phyloP scores from a whole-genome alignment of 2,113 vertebrate genomes.

The Syngnathoides biaculeatus region DNA sequence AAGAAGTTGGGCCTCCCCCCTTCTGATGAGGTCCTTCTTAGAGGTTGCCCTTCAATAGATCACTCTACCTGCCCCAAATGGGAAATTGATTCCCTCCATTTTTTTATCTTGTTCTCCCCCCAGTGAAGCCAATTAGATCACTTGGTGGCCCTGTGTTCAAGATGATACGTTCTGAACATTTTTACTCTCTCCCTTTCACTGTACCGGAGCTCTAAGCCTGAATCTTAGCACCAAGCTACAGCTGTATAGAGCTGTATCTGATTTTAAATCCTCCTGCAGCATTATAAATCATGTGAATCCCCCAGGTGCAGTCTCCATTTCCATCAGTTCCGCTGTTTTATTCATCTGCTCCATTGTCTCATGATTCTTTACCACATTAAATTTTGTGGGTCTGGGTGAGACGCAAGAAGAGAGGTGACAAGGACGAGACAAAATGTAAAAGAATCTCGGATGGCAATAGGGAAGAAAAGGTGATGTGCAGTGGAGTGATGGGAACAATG shows the following conservation, averaged over 20 bases:
- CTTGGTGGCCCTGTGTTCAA: constrained; percentile 33
- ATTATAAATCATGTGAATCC: constrained; percentile 63
- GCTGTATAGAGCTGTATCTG: constrained; percentile 37
- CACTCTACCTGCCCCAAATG: constrained; percentile 57
- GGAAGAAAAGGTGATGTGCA: constrained; percentile 8
- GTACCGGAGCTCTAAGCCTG: constrained; percentile 35
- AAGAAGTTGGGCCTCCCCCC: constrained; percentile 16
- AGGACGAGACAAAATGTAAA: constrained; percentile 29
- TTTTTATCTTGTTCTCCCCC: constrained; percentile 34
- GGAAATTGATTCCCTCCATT: constrained; percentile 63
- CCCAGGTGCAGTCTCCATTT: constrained; percentile 47
- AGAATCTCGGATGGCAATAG: background rate
- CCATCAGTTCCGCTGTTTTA: constrained; percentile 66
- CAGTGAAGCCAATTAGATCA: constrained; percentile 58
- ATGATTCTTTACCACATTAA: constrained; percentile 48
- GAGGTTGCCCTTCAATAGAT: constrained; percentile 58
- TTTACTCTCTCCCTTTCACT: constrained; percentile 11
- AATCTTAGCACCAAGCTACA: constrained; percentile 38
- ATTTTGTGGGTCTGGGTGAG: constrained; percentile 19
- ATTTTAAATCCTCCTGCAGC: constrained; percentile 48
- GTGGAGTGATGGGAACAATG: constrained; percentile 3
- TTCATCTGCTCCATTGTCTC: constrained; percentile 64
- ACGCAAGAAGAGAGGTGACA: constrained; percentile 35
- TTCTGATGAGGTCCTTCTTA: constrained; percentile 51
- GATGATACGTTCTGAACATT: constrained; percentile 7